Evolutionary conservation across 2,797 vertebrate genomes (phyloP), one percentile per base, ranked within the genome.

Genomic region (Eulemur albifrons): DNA sequence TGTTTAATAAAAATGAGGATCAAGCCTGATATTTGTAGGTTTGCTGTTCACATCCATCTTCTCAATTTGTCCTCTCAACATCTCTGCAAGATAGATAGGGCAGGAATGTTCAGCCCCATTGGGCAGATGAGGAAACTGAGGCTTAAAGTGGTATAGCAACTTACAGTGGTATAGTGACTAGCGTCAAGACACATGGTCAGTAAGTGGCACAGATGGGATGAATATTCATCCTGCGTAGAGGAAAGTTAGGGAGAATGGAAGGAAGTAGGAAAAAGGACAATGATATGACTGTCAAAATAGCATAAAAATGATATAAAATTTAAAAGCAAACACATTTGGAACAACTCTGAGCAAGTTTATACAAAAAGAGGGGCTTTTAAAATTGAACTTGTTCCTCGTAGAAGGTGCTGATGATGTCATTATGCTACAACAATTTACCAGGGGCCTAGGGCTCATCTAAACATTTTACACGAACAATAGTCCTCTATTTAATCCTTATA

Each of bases 311-410:
- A 52, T 23, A 57, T 45, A 77, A 73, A 86, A 35, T 35, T 69
- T 54, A 80, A 97, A 93, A 61, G 30, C 57, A n/a, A 94, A 93
- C 15, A 45, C 54, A 23, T 63, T 88, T 94, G 54, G 35, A 48
- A 57, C 8, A 69, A 77, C 13, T 21, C 57, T 65, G 54, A 88
- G 67, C 52, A 73, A 92, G 79, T 83, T 35, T 25, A 35, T 15
- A 69, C 18, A 65, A 50, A 79, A 93, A 95, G 25, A 79, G 12
- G 5, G 43, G 25, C 82, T 85, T 14, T 88, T 90, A 81, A 92
- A 95, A 79, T 73, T 57, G 85, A 15, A 1, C 23, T 88, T 48
- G 6, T 35, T 61, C 48, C 54, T 18, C 69, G 77, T 89, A 69
- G 38, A 94, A 76, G 61, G 90, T 15, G 57, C 40, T 63, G 10